Evolutionary conservation across 2,113 vertebrate species (phyloP), one percentile per base, ranked within the genome.

Genomic region (Aldabrachelys gigantea): DNA sequence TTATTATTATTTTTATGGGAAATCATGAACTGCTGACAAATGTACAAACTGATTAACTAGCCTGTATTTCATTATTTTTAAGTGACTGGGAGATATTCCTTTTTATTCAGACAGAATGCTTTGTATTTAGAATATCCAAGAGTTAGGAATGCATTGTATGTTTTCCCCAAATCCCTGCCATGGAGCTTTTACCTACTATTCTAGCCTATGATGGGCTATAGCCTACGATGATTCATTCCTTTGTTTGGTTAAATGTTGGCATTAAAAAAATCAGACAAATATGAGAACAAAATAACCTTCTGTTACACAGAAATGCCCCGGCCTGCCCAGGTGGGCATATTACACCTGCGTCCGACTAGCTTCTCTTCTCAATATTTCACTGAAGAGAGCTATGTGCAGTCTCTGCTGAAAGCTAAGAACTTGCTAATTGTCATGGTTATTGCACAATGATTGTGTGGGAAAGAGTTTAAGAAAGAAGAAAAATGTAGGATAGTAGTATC

Each of bases 11-110:
- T 50, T 22, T 81, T 47, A 29, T 54, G 80, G 87, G 35, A 92
- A 90, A 90, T 41, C 10, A n/a, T 19, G 38, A 95, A 83, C 94
- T 92, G 93, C 84, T 83, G 69, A 76, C 69, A 90, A 93, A 94
- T 10, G 44, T 31, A 47, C 80, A 89, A 41, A 16, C 5, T 89
- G n/a, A 89, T 96, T 81, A 87, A 82, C 27, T 14, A 35, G 11
- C 4, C 25, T 24, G 21, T 44, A 62, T 13, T 24, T 19, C 54
- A 3, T 69, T 91, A 44, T 92, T 95, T 95, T 92, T 29, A 84
- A 93, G 84, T 59, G 47, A 85, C 90, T 56, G n/a, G 89, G 16
- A 87, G 27, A 54, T 5, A 65, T 65, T 88, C 25, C 16, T 89
- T 62, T 49, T 14, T 49, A 65, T 35, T 35, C 31, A 29, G 27